Evolutionary conservation across 1,140 invertebrate species (phyloP).

Genomic region (Alviniconcha marisindica): DNA sequence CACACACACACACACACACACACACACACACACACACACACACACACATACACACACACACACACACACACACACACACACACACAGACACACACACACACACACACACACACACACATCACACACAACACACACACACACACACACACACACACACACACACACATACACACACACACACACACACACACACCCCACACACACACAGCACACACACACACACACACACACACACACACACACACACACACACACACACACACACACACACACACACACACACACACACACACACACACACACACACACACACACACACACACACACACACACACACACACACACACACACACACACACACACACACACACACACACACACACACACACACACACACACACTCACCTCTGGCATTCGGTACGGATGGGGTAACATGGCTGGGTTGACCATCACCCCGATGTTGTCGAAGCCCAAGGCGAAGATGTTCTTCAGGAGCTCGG

Average conservation of each 20-base stretch:
- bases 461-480: background rate
- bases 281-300: background rate
- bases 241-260: conserved; percentile 3
- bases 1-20: background rate
- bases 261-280: background rate
- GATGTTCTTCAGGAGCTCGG: background rate
- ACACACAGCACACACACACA: no score
- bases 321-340: background rate
- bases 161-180: background rate
- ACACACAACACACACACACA: no score
- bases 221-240: conserved; percentile 3
- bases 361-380: background rate
- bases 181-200: no score
- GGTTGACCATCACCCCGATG: background rate
- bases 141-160: background rate
- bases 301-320: background rate
- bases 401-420: no score
- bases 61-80: no score
- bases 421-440: no score
- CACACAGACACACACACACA: background rate
- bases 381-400: background rate
- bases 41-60: background rate
- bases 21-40: background rate
- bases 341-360: background rate
- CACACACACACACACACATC: no score